phyloP scores from a whole-genome alignment of 1,140 invertebrate genomes.

The Neodiprion fabricii region DNA sequence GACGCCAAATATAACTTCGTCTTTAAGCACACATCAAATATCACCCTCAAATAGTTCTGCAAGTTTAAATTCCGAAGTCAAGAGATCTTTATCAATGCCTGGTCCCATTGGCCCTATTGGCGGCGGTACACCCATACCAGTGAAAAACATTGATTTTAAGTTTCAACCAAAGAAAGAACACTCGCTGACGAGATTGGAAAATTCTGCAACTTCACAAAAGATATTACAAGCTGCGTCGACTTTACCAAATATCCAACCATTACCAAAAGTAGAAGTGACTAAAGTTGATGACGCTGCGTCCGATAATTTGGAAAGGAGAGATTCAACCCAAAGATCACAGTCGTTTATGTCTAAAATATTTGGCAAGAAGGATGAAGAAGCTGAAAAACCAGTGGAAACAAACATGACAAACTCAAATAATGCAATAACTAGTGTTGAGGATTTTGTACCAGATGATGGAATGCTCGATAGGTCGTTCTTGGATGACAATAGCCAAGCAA shows the following conservation, averaged over 20 bases:
- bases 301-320: slow-evolving; percentile 36
- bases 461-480: slow-evolving; percentile 82
- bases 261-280: slow-evolving; percentile 9
- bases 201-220: neutral
- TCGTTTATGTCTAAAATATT: slow-evolving; percentile 58
- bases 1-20: slow-evolving; percentile 49
- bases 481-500: slow-evolving; percentile 69
- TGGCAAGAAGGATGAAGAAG: slow-evolving; percentile 45
- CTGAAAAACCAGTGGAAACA: slow-evolving; percentile 33
- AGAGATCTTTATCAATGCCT: slow-evolving; percentile 44
- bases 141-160: slow-evolving; percentile 49
- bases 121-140: slow-evolving; percentile 58
- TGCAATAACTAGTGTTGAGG: slow-evolving; percentile 73
- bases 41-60: slow-evolving; percentile 34
- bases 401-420: slow-evolving; percentile 29
- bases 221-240: neutral
- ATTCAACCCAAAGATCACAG: slow-evolving; percentile 39
- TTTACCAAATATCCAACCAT: slow-evolving; percentile 14
- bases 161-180: slow-evolving; percentile 42
- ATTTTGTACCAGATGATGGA: slow-evolving; percentile 85
- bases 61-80: slow-evolving; percentile 34
- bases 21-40: slow-evolving; percentile 48
- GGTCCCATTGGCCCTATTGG: slow-evolving; percentile 58
- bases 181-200: neutral
- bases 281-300: slow-evolving; percentile 29